Conservation (phyloP, 2,888 invertebrate genomes). For the Agrilus mali region DNA sequence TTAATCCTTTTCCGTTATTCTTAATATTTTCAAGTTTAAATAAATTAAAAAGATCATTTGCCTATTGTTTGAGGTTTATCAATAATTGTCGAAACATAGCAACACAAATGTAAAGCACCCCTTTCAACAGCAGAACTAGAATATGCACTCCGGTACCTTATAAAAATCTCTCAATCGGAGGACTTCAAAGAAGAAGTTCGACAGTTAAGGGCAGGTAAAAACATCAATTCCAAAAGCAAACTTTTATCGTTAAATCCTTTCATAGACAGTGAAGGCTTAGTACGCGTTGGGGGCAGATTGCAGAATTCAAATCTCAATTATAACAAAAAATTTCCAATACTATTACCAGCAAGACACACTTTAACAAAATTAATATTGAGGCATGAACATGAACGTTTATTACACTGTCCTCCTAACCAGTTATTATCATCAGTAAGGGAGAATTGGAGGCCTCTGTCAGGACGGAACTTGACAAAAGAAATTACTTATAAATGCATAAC, state of each 20-base stretch:
- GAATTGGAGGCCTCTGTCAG: conserved; percentile 14
- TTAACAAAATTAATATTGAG: conserved; percentile 3
- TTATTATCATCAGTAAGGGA: conserved; percentile 4
- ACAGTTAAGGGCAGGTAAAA: neutral
- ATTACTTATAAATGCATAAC: conserved; percentile 12
- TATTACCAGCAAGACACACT: conserved; percentile 3
- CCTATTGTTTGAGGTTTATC: conserved; percentile 3
- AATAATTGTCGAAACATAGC: neutral
- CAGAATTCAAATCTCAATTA: conserved; percentile 2
- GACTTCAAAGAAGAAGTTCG: neutral
- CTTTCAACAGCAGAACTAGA: conserved; percentile 2
- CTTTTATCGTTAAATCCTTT: conserved; percentile 1
- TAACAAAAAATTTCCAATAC: conserved; percentile 3
- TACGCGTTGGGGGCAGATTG: conserved; percentile 4
- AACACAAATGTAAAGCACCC: neutral
- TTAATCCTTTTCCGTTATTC: neutral
- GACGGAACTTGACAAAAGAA: conserved; percentile 8
- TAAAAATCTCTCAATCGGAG: conserved; percentile 1
- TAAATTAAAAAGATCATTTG: conserved; percentile 3
- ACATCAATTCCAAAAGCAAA: conserved; percentile 1
- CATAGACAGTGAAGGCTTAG: conserved; percentile 1
- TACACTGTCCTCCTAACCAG: conserved; percentile 6
- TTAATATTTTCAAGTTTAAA: conserved; percentile 1
- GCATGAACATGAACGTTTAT: conserved; percentile 1
- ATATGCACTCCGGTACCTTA: neutral